Conservation (phyloP, 1,140 invertebrate genomes). For the Apis dorsata region DNA sequence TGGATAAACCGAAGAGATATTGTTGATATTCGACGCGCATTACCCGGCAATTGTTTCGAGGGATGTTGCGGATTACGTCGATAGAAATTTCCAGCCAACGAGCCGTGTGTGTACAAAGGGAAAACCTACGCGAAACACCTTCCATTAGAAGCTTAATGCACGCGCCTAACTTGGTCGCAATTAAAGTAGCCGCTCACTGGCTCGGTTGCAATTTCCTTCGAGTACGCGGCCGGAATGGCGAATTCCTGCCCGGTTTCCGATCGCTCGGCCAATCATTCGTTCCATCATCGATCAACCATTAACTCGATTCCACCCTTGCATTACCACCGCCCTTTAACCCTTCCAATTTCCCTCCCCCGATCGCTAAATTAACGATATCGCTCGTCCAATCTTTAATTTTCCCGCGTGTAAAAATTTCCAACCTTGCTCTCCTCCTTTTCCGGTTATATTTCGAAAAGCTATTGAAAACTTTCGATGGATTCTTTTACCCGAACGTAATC, state of each 20-base stretch:
- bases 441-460: too few relatives aligned
- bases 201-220: conserved; percentile 59
- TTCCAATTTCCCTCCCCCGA: not conserved
- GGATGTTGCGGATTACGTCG: conserved; percentile 18
- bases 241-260: conserved; percentile 48
- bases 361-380: not conserved
- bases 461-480: too few relatives aligned
- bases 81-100: conserved; percentile 5
- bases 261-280: not conserved
- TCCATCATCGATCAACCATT: not conserved
- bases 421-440: too few relatives aligned
- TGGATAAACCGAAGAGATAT: not conserved
- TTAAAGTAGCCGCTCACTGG: conserved; percentile 48
- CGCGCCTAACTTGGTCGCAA: conserved; percentile 60
- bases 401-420: too few relatives aligned
- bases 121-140: conserved; percentile 56
- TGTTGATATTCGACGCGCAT: not conserved
- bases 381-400: too few relatives aligned
- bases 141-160: conserved; percentile 60
- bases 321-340: too few relatives aligned
- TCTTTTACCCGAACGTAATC: too few relatives aligned
- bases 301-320: not conserved
- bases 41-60: not conserved
- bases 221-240: conserved; percentile 55
- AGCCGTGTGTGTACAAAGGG: conserved; percentile 9